phyloP scores from a whole-genome alignment of 1,140 invertebrate species.

The Brachionus sp. region DNA sequence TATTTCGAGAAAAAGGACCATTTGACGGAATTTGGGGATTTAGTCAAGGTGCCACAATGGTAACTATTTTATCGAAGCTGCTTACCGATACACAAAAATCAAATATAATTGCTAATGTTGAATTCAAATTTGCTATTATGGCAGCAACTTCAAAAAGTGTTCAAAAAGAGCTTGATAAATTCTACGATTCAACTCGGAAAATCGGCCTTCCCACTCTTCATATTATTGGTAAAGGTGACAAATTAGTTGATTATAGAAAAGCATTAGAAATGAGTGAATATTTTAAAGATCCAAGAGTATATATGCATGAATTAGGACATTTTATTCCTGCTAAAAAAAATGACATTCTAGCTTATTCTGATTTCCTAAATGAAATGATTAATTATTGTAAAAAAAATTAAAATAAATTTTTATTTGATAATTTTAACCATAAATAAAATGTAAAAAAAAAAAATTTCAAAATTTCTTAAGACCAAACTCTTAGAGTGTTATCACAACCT shows the following conservation, averaged over 20 bases:
- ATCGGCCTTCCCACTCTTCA: conserved; percentile 34
- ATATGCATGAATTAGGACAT: conserved; percentile 31
- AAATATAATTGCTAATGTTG: not conserved
- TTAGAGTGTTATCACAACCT: conserved; percentile 57
- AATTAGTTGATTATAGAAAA: not conserved
- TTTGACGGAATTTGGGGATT: conserved; percentile 45
- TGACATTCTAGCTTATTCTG: conserved; percentile 2
- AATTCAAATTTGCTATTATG: conserved; percentile 42
- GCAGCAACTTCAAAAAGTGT: conserved; percentile 27
- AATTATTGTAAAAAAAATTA: not conserved
- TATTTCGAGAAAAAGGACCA: conserved; percentile 12
- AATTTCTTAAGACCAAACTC: conserved; percentile 56
- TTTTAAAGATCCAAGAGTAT: conserved; percentile 14
- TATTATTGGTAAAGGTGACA: conserved; percentile 26
- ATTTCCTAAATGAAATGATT: conserved; percentile 8
- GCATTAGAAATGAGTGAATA: not conserved
- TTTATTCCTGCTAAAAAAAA: conserved; percentile 40
- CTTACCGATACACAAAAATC: not conserved
- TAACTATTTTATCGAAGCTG: not conserved
- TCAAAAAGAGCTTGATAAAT: not conserved
- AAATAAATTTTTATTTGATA: not conserved
- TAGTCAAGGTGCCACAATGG: conserved; percentile 43
- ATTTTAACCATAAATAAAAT: not conserved
- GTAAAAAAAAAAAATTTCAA: not conserved
- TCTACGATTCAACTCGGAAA: conserved; percentile 1